A percentile compares a stretch with the other conserved stretches of the same genome.
phyloP scores from a whole-genome alignment of 2,113 vertebrate species.

The Crotalus tigris region DNA sequence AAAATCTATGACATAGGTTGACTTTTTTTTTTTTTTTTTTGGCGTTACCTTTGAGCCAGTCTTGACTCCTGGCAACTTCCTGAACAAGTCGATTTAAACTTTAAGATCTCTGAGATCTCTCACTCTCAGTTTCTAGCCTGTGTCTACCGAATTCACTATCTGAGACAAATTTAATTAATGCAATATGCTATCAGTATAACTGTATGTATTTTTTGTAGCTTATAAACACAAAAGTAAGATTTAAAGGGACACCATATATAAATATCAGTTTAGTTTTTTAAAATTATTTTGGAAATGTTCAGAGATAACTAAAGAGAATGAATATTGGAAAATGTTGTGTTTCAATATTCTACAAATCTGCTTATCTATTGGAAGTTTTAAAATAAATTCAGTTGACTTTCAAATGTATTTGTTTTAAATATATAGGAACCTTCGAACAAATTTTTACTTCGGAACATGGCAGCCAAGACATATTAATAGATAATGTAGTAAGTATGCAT shows the following conservation, averaged over 20 bases:
- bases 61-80: background rate
- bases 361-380: background rate
- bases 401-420: background rate
- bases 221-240: background rate
- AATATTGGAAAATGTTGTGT: background rate
- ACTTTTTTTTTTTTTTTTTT: background rate
- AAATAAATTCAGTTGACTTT: background rate
- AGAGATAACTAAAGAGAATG: background rate
- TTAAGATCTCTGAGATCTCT: background rate
- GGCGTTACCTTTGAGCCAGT: background rate
- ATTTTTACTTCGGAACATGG: accelerated
- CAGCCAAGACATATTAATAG: background rate
- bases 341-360: background rate
- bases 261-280: background rate
- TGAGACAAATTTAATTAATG: background rate
- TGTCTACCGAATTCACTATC: background rate
- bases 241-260: background rate
- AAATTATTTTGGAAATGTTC: background rate
- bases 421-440: background rate
- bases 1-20: background rate
- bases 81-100: background rate
- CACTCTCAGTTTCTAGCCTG: background rate
- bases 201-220: background rate
- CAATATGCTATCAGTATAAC: background rate
- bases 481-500: background rate